Evolutionary conservation across 2,797 vertebrate species (phyloP).

Genomic region (Rhabdomys pumilio): DNA sequence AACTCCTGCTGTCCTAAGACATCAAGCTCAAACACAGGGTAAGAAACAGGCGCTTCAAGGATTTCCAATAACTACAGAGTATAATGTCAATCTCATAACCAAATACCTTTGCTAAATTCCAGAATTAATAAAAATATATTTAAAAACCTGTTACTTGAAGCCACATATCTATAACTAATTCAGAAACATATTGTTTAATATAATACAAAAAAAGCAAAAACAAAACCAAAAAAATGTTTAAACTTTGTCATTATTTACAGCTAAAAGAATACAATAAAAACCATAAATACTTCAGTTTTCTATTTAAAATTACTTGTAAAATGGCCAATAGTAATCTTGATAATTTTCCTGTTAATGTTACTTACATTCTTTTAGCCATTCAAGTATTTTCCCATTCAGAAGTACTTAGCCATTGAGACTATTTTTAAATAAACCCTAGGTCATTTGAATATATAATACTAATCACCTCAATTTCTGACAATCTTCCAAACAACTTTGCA

Average conservation of each 20-base stretch:
- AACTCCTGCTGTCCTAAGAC: background rate
- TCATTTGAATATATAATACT: background rate
- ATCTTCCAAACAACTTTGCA: background rate
- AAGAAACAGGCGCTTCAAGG: background rate
- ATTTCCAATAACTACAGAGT: conserved; percentile 29
- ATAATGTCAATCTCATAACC: background rate
- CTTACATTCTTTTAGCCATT: background rate
- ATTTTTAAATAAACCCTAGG: background rate
- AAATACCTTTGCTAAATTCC: background rate
- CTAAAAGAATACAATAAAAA: background rate
- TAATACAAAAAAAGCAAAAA: background rate
- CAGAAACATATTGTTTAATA: background rate
- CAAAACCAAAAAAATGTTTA: background rate
- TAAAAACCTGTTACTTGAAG: background rate
- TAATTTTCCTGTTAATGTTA: background rate
- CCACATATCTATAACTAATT: background rate
- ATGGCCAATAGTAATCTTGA: background rate
- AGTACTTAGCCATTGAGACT: background rate
- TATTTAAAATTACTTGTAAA: conserved; percentile 10
- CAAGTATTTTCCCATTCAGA: background rate
- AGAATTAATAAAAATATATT: background rate
- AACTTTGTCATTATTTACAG: background rate
- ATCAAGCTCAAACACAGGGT: background rate
- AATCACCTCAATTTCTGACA: background rate
- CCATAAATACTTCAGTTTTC: background rate